Evolutionary conservation across 2,888 invertebrate species (phyloP).

Genomic region (Drosophila multiciliata): DNA sequence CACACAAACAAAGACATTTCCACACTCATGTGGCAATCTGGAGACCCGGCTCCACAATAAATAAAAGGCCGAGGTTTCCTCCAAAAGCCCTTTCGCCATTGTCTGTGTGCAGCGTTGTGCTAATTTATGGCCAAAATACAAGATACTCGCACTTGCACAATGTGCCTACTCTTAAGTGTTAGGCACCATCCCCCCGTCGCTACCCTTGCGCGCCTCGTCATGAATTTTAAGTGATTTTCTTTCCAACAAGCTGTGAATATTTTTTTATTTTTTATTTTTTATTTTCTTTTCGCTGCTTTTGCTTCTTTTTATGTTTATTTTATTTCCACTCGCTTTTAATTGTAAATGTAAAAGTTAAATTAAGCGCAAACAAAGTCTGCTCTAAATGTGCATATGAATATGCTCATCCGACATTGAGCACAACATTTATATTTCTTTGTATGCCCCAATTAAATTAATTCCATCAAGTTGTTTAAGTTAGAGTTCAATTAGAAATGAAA

Average conservation of each 20-base stretch:
- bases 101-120: conserved; percentile 49
- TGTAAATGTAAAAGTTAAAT: conserved; percentile 11
- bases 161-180: conserved; percentile 60
- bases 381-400: conserved; percentile 1
- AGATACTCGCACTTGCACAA: conserved; percentile 25
- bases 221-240: conserved; percentile 72
- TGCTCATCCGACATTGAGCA: conserved; percentile 1
- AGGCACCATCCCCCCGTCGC: conserved; percentile 11
- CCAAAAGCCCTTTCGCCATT: conserved; percentile 28
- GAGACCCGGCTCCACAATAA: conserved; percentile 45
- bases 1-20: conserved; percentile 23
- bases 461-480: neutral
- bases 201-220: conserved; percentile 47
- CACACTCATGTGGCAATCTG: conserved; percentile 48
- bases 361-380: neutral
- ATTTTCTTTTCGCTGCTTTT: conserved; percentile 13
- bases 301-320: conserved; percentile 1
- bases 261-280: conserved; percentile 12
- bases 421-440: neutral
- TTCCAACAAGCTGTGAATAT: conserved; percentile 21
- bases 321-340: conserved; percentile 22
- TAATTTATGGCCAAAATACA: conserved; percentile 68
- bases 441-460: neutral
- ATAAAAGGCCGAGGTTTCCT: conserved; percentile 53
- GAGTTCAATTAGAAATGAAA: neutral